Conservation (phyloP, 2,113 vertebrate species). For the Ammodytes dubius region DNA sequence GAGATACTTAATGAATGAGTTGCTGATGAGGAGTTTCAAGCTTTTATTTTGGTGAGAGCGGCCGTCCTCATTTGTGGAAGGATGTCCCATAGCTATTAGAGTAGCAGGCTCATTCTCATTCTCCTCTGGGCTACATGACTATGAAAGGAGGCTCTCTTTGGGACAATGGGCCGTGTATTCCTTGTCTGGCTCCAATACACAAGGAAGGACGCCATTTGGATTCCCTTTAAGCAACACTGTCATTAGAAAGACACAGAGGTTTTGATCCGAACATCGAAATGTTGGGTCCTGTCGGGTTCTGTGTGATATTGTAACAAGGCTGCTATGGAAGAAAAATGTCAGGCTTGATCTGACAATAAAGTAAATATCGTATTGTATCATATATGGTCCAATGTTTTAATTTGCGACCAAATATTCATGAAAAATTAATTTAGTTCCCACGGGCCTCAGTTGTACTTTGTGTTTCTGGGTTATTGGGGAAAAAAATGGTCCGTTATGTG, state of each 20-base stretch:
- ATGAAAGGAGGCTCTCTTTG: conserved; percentile 74
- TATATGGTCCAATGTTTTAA: too few species aligned
- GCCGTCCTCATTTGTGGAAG: conserved; percentile 47
- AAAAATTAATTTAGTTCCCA: too few species aligned
- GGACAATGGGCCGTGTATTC: conserved; percentile 74
- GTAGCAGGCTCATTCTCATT: conserved; percentile 50
- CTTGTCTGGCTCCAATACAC: conserved; percentile 86
- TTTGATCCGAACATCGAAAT: background rate
- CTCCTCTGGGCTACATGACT: conserved; percentile 73
- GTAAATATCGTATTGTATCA: too few species aligned
- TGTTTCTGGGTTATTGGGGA: too few species aligned
- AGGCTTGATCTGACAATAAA: too few species aligned
- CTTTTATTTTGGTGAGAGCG: conserved; percentile 13
- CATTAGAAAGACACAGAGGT: background rate
- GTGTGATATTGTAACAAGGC: too few species aligned
- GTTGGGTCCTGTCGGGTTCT: too few species aligned
- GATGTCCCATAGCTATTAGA: conserved; percentile 47
- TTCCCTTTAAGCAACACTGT: background rate
- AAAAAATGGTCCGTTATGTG: background rate
- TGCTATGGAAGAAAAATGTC: background rate
- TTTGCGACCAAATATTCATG: too few species aligned
- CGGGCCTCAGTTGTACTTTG: too few species aligned
- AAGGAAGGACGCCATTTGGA: conserved; percentile 26
- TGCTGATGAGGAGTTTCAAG: conserved; percentile 49
- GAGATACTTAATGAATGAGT: conserved; percentile 24